Evolutionary conservation across 1,140 invertebrate genomes (phyloP).

Genomic region (Cotesia vestalis): DNA sequence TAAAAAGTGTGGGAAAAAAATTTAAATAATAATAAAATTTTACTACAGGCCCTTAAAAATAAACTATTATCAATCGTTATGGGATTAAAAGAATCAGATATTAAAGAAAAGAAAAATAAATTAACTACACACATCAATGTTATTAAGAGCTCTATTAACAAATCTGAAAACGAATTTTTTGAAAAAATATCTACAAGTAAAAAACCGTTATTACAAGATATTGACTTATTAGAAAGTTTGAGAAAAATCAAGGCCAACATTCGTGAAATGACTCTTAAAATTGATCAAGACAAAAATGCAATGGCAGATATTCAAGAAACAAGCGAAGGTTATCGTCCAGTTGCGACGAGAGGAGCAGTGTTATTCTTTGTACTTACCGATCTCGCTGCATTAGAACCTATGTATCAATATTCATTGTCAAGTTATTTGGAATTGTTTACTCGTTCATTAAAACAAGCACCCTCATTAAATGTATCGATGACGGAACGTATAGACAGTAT

Average conservation of each 20-base stretch:
- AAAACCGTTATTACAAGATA: conserved; percentile 92
- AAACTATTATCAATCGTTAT: conserved; percentile 89
- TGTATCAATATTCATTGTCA: conserved; percentile 91
- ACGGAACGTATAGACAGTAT: conserved; percentile 80
- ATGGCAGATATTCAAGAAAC: conserved; percentile 81
- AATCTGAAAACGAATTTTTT: conserved; percentile 84
- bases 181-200: conserved; percentile 82
- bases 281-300: conserved; percentile 77
- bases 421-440: conserved; percentile 83
- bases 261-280: conserved; percentile 78
- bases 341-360: conserved; percentile 84
- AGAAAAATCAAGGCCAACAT: conserved; percentile 89
- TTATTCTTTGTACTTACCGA: conserved; percentile 89
- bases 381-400: conserved; percentile 84
- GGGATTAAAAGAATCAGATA: conserved; percentile 80
- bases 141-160: conserved; percentile 83
- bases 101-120: conserved; percentile 85
- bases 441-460: conserved; percentile 79
- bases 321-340: conserved; percentile 82
- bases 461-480: conserved; percentile 76
- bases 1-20: no score
- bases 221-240: conserved; percentile 83
- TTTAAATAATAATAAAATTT: neutral
- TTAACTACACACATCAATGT: conserved; percentile 86
- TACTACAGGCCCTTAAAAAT: conserved; percentile 81